Evolutionary conservation across 2,888 invertebrate species (phyloP), one percentile per base, ranked within the genome.

Genomic region (Ophion slaviceki): DNA sequence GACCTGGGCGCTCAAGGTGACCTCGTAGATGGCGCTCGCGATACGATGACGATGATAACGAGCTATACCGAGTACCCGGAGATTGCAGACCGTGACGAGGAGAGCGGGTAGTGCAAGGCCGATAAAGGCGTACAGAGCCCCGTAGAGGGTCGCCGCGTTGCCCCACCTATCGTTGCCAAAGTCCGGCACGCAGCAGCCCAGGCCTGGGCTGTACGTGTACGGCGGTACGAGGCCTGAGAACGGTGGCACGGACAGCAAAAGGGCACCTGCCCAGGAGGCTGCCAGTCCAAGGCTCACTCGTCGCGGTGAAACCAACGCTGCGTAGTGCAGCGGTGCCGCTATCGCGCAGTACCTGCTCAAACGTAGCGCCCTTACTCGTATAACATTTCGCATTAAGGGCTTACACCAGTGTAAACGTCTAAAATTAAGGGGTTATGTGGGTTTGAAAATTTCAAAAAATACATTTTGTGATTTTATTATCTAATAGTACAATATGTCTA

Each of bases 1-100:
- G 88, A 97, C 97, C 94, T 97, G 97, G 0, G 97, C 97, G 10
- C 97, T 97, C 76, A 97, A 93, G 0, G 97, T 97, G 64, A 97
- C 97, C 95, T 97, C 97, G 94, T 97, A 97, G 88, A 97, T 97
- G 36, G 97, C 97, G 68, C 97, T 97, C 45, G 97, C 97, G 89
- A 98, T 98, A 84, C 97, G 95, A 92, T 97, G 97, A 7, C 97
- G 95, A 91, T 98, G 97, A 92, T 97, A 97, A 10, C 95, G 93
- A 3, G 95, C 95, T 74, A 95, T 95, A 83, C 95, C 92, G 62
- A 94, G 90, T 8, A 96, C 96, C 91, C 97, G 97, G 66, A 97
- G 94, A 91, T 97, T 97, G 94, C 97, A 97, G 86, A 96, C 95
- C 28, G 97, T 95, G 61, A 97, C 96, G 74, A 97, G 95, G 10